These are phyloP conservation scores for Drosophila paramelanica DNA, from an alignment of 2,888 invertebrate species.

Conservation along the genomic window DNA sequence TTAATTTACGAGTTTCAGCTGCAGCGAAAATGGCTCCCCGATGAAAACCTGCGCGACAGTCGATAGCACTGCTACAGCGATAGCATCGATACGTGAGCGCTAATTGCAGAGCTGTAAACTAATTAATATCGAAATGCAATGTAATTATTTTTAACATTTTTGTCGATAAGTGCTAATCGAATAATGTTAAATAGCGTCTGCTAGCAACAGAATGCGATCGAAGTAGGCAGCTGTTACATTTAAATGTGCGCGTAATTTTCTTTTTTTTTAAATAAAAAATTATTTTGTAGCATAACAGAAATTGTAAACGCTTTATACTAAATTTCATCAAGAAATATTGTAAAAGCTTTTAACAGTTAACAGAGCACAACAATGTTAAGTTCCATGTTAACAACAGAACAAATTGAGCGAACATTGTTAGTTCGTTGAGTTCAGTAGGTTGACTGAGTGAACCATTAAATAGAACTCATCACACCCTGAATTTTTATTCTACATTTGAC, in stretches of 20 bases:
- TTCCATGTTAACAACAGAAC: slow-evolving; percentile 6
- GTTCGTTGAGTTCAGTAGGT: slow-evolving; percentile 2
- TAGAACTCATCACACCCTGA: background rate
- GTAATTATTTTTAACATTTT: background rate
- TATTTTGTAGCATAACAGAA: background rate
- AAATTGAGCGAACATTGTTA: no score
- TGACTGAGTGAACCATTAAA: background rate
- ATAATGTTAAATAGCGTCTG: slow-evolving; percentile 15
- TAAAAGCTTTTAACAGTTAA: background rate
- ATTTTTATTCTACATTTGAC: slow-evolving; percentile 4
- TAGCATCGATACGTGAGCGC: slow-evolving; percentile 18
- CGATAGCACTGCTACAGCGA: slow-evolving; percentile 48
- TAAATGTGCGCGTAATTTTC: background rate
- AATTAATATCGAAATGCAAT: slow-evolving; percentile 9
- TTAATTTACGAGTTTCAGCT: slow-evolving; percentile 60
- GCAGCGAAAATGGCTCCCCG: slow-evolving; percentile 62
- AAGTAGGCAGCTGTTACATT: slow-evolving; percentile 9
- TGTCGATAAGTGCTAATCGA: slow-evolving; percentile 3
- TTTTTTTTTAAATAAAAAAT: background rate
- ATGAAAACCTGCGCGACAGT: slow-evolving; percentile 59
- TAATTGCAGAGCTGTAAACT: slow-evolving; percentile 1
- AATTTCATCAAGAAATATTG: background rate
- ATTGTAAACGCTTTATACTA: background rate
- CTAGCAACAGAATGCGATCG: no score
- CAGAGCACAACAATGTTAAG: background rate